These are phyloP conservation scores for Lutjanus campechanus DNA, from an alignment of 2,797 vertebrate species.

Conservation along the genomic window DNA sequence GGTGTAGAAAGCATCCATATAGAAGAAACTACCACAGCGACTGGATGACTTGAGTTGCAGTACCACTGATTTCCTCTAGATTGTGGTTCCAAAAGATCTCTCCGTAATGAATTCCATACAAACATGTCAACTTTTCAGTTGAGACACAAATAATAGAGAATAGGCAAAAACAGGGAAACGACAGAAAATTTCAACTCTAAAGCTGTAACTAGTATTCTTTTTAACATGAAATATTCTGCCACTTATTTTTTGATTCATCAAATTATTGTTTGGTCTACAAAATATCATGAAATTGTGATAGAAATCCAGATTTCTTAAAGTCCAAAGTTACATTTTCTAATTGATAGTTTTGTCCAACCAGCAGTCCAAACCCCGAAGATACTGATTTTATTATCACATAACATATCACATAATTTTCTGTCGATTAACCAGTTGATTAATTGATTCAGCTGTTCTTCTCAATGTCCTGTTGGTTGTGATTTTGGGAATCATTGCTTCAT, in stretches of 20 bases:
- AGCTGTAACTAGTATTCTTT: background rate
- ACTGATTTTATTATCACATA: background rate
- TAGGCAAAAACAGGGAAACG: background rate
- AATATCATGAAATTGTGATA: background rate
- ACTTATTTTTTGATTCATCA: background rate
- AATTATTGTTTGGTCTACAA: background rate
- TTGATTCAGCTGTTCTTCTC: background rate
- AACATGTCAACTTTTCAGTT: background rate
- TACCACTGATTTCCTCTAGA: conserved; percentile 1
- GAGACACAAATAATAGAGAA: background rate
- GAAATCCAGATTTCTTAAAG: too few species aligned
- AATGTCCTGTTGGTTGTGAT: background rate
- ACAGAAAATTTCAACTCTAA: background rate
- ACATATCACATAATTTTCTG: background rate
- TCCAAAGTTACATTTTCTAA: too few species aligned
- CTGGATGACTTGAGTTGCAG: background rate
- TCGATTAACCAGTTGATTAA: too few species aligned
- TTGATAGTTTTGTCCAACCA: background rate
- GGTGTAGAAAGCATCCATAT: conserved; percentile 24
- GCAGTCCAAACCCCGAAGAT: background rate
- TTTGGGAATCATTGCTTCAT: background rate
- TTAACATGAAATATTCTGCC: too few species aligned
- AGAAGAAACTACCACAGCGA: background rate
- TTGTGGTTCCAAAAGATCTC: background rate
- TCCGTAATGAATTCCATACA: background rate